These are phyloP conservation scores for Lypha dubia DNA, from an alignment of 2,888 invertebrate genomes.

Conservation along the genomic window DNA sequence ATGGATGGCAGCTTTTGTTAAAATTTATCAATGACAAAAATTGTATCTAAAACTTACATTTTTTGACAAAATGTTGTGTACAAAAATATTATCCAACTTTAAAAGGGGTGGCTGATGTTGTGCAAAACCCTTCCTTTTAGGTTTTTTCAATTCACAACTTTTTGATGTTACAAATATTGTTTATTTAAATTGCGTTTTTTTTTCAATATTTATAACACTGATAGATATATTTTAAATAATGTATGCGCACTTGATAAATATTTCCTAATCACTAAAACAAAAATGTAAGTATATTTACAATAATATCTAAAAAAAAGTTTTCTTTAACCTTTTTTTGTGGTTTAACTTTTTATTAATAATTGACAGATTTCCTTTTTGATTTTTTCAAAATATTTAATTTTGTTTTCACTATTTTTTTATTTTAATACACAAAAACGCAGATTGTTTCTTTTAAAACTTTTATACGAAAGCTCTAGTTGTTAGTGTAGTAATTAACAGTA, in stretches of 20 bases:
- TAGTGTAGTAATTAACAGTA: slow-evolving; percentile 10
- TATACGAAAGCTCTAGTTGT: slow-evolving; percentile 22
- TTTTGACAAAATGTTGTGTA: slow-evolving; percentile 60
- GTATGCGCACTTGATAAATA: slow-evolving; percentile 6
- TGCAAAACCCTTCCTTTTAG: not conserved
- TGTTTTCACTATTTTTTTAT: slow-evolving; percentile 2
- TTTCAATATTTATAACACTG: slow-evolving; percentile 33
- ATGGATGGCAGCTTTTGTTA: slow-evolving; percentile 1
- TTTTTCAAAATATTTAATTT: not conserved
- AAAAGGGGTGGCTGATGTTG: slow-evolving; percentile 53
- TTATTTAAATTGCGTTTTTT: slow-evolving; percentile 1
- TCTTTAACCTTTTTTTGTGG: not conserved
- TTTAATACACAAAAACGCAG: slow-evolving; percentile 18
- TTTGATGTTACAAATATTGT: not conserved
- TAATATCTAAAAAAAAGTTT: too few species aligned
- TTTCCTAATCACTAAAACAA: slow-evolving; percentile 6
- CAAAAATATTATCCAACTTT: slow-evolving; percentile 66
- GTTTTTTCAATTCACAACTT: not conserved
- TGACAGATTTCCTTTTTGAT: slow-evolving; percentile 54
- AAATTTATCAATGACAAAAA: not conserved
- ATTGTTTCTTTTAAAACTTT: slow-evolving; percentile 2
- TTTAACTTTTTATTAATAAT: slow-evolving; percentile 52
- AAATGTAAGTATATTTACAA: too few species aligned
- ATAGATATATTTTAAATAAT: slow-evolving; percentile 5
- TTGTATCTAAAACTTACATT: slow-evolving; percentile 60